Evolutionary conservation across 1,140 invertebrate species (phyloP).

Genomic region (Aphis gossypii): DNA sequence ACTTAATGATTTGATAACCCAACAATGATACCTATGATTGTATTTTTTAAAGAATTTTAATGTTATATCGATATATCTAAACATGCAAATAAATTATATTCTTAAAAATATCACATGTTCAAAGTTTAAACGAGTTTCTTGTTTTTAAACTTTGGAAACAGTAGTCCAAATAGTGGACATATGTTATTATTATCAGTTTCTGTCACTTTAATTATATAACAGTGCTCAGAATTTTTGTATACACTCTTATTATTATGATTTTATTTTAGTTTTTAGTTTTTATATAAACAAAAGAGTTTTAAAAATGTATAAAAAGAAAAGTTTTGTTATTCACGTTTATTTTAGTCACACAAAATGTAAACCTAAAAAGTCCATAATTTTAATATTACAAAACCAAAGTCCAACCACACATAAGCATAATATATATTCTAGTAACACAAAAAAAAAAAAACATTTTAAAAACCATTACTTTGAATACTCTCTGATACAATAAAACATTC

Average conservation of each 20-base stretch:
- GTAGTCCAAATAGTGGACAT: neutral
- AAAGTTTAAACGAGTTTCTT: neutral
- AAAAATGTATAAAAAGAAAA: neutral
- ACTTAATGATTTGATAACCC: no score
- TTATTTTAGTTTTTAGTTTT: neutral
- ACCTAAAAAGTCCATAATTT: neutral
- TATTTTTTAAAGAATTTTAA: no score
- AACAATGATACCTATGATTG: no score
- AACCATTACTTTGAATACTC: neutral
- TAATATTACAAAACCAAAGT: slow-evolving; percentile 15
- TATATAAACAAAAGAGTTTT: slow-evolving; percentile 26
- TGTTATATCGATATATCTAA: no score
- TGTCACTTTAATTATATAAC: neutral
- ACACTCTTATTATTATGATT: neutral
- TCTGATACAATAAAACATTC: neutral
- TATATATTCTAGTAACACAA: neutral
- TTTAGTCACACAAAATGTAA: neutral
- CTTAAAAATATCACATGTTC: neutral
- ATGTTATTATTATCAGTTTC: slow-evolving; percentile 12
- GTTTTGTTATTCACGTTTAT: slow-evolving; percentile 15
- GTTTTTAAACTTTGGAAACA: neutral
- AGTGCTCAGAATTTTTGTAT: neutral
- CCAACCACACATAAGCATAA: neutral
- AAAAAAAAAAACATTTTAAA: neutral
- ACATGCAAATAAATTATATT: no score